Percentiles rank a stretch among this genome's conserved stretches.
phyloP scores from a whole-genome alignment of 1,140 invertebrate genomes.

The Centruroides vittatus region DNA sequence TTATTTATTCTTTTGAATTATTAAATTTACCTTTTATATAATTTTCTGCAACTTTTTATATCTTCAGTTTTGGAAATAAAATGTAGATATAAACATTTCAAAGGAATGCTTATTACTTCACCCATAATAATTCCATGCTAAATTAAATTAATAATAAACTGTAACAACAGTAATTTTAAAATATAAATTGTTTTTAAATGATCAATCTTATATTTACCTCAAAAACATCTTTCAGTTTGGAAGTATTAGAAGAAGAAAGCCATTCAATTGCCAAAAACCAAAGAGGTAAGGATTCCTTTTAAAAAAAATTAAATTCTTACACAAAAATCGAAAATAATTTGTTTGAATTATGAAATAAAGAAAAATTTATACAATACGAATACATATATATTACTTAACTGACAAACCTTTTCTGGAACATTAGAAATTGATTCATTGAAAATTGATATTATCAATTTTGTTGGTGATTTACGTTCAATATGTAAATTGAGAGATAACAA shows the following conservation, averaged over 20 bases:
- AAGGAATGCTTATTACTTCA: neutral
- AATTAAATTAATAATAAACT: neutral
- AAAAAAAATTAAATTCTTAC: too few relatives aligned
- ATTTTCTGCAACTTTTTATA: neutral
- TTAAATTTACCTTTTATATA: constrained; percentile 9
- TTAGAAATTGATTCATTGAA: too few relatives aligned
- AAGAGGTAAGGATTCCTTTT: constrained; percentile 1
- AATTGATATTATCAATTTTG: too few relatives aligned
- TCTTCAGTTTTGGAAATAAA: neutral
- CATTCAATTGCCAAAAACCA: constrained; percentile 8
- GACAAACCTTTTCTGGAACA: too few relatives aligned
- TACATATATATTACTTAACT: too few relatives aligned
- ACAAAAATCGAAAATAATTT: too few relatives aligned
- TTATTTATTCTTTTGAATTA: too few relatives aligned
- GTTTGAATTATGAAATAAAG: too few relatives aligned
- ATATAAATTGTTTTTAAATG: too few relatives aligned
- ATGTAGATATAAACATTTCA: constrained; percentile 12
- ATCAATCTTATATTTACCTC: constrained; percentile 1
- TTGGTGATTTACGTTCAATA: too few relatives aligned
- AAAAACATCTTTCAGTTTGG: constrained; percentile 3
- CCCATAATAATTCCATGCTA: constrained; percentile 1
- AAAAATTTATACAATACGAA: too few relatives aligned
- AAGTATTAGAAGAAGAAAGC: constrained; percentile 1
- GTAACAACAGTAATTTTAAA: neutral
- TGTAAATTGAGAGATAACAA: too few relatives aligned